These are phyloP conservation scores for Anoplophora glabripennis DNA, from an alignment of 1,140 invertebrate genomes.

Conservation along the genomic window DNA sequence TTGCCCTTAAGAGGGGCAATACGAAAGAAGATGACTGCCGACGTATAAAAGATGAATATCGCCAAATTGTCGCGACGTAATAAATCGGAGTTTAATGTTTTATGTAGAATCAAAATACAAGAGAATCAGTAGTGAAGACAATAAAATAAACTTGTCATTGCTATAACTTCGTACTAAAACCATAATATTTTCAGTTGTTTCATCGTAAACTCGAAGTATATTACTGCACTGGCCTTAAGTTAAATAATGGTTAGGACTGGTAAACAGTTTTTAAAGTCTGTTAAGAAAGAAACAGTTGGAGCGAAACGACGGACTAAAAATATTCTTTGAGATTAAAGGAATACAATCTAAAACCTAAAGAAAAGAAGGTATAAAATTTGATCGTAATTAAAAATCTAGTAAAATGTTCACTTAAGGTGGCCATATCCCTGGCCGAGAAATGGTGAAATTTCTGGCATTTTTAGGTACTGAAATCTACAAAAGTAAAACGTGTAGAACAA, in stretches of 20 bases:
- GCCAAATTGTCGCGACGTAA: constrained; percentile 3
- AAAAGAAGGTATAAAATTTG: too few species aligned
- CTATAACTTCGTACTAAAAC: constrained; percentile 25
- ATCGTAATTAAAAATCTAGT: too few species aligned
- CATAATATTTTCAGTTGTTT: constrained; percentile 25
- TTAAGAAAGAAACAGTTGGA: background rate
- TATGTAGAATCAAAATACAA: constrained; percentile 21
- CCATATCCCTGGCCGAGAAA: too few species aligned
- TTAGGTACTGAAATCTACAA: too few species aligned
- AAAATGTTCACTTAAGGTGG: too few species aligned
- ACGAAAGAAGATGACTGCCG: background rate
- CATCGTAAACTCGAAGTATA: constrained; percentile 18
- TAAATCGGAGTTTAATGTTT: constrained; percentile 1
- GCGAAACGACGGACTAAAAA: too few species aligned
- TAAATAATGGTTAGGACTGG: constrained; percentile 1
- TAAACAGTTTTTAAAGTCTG: constrained; percentile 16
- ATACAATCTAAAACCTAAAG: too few species aligned
- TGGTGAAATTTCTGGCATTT: too few species aligned
- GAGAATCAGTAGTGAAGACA: constrained; percentile 7
- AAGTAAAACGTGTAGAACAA: too few species aligned
- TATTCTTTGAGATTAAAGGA: too few species aligned
- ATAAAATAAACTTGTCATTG: constrained; percentile 23
- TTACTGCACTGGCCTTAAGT: background rate
- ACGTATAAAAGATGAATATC: background rate
- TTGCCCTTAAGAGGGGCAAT: too few species aligned